phyloP scores from a whole-genome alignment of 2,888 invertebrate species.

The Shargacucullia verbasci region DNA sequence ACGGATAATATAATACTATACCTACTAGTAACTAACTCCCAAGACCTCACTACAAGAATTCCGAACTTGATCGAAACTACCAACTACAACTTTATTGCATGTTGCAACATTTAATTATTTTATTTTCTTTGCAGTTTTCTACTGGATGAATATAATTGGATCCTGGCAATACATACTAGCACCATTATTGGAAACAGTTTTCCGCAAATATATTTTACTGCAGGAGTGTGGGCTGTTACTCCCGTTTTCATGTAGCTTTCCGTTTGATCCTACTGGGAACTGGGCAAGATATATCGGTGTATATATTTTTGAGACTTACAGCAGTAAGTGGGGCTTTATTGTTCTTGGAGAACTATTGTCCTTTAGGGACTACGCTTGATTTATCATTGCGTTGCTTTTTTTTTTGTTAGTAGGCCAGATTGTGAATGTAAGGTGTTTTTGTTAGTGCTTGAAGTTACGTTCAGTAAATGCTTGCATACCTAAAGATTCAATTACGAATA shows the following conservation, averaged over 20 bases:
- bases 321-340: slow-evolving; percentile 66
- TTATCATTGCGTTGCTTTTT: slow-evolving; percentile 43
- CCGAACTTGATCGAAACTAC: slow-evolving; percentile 10
- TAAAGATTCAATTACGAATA: too few relatives aligned
- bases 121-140: slow-evolving; percentile 62
- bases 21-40: slow-evolving; percentile 34
- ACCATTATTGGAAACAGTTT: slow-evolving; percentile 62
- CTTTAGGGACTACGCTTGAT: slow-evolving; percentile 51
- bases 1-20: too few relatives aligned
- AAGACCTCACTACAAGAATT: slow-evolving; percentile 14
- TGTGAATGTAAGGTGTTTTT: slow-evolving; percentile 11
- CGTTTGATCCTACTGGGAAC: slow-evolving; percentile 65
- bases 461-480: too few relatives aligned
- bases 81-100: slow-evolving; percentile 33
- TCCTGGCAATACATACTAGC: slow-evolving; percentile 64
- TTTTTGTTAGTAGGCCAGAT: slow-evolving; percentile 35
- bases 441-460: slow-evolving; percentile 11
- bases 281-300: slow-evolving; percentile 67
- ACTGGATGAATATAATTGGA: slow-evolving; percentile 65
- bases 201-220: slow-evolving; percentile 61
- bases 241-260: slow-evolving; percentile 68
- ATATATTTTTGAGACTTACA: slow-evolving; percentile 68
- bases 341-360: slow-evolving; percentile 48
- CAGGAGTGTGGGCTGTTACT: slow-evolving; percentile 63
- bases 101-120: slow-evolving; percentile 24